Conservation (phyloP, 2,888 invertebrate species). For the Eurytoma californica region DNA sequence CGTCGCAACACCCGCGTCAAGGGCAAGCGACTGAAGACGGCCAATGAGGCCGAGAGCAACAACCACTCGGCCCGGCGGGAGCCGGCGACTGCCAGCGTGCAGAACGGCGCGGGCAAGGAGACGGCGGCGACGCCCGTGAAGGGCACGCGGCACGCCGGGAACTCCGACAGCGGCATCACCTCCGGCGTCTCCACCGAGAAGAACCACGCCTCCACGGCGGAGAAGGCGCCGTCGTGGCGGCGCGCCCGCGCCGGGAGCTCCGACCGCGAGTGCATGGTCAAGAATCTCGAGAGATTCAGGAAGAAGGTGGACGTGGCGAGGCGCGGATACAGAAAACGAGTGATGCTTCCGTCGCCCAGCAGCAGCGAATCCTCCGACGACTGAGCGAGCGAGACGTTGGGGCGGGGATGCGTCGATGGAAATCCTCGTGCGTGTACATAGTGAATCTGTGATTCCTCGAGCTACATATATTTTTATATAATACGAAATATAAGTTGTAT, state of each 20-base stretch:
- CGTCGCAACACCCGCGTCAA: constrained; percentile 48
- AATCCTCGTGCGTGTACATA: constrained; percentile 65
- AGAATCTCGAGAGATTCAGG: constrained; percentile 66
- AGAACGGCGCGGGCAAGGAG: constrained; percentile 41
- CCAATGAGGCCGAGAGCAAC: constrained; percentile 51
- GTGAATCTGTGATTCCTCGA: constrained; percentile 69
- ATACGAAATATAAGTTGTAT: constrained; percentile 41
- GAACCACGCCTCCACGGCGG: constrained; percentile 40
- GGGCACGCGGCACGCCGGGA: constrained; percentile 54
- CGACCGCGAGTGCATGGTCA: constrained; percentile 65
- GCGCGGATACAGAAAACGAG: constrained; percentile 55
- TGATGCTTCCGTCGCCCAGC: constrained; percentile 26
- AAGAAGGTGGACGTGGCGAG: constrained; percentile 69
- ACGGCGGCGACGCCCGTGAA: constrained; percentile 61
- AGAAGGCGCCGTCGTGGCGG: constrained; percentile 22
- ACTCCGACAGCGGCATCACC: constrained; percentile 71
- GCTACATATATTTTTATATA: constrained; percentile 69
- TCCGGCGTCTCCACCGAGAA: constrained; percentile 71
- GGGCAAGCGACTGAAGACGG: constrained; percentile 60
- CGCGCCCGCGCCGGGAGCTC: constrained; percentile 64
- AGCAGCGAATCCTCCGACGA: constrained; percentile 69
- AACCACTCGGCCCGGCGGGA: constrained; percentile 10
- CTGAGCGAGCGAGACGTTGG: constrained; percentile 28
- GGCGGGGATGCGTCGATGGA: constrained; percentile 20
- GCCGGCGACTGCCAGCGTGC: neutral